Evolutionary conservation across 2,888 invertebrate species (phyloP), one percentile per base, ranked within the genome.

Genomic region (Hybos culiciformis): DNA sequence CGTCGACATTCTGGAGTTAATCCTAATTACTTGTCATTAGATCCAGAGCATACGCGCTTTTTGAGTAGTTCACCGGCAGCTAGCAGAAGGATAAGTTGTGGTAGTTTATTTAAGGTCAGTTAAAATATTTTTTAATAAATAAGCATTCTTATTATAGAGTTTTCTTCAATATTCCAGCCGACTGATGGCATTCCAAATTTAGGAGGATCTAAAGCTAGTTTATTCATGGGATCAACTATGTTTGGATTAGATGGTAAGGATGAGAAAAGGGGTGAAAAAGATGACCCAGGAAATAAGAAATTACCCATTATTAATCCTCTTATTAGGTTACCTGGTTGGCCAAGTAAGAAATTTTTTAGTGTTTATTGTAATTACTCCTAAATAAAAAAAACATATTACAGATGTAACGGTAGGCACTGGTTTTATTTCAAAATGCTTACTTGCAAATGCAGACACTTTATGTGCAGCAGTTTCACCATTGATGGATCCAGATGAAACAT

Each of bases 401-500:
- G 61, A 58, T 41, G 54, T 60, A 1, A 50, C 78, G 7, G 77
- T 78, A 53, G 78, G 80, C 47, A 75, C 81, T 24, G 91, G 93
- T 18, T 83, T 96, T 55, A 91, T 96, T 55, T 91, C 93, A 56
- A 91, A 94, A 69, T 93, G 93, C 55, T 73, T 96, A 19, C 69
- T 96, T 48, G 93, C 94, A 39, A 96, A 96, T 61, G 94, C 94
- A 4, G 94, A 96, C 61, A 91, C 94, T 2, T 71, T 96, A 5
- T 94, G 94, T 63, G 93, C 94, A 2, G 91, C 93, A 2, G 93
- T 91, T n/a, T 88, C 91, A 47, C 92, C 94, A 0, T 69, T 94
- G 11, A 88, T 93, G 82, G 92, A 92, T 61, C 86, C 87, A 0
- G 90, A 90, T 57, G 87, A 90, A 57, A 84, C 85, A 0, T 70